Conservation (phyloP, 1,140 invertebrate species). For the Drosophila ogumai region DNA sequence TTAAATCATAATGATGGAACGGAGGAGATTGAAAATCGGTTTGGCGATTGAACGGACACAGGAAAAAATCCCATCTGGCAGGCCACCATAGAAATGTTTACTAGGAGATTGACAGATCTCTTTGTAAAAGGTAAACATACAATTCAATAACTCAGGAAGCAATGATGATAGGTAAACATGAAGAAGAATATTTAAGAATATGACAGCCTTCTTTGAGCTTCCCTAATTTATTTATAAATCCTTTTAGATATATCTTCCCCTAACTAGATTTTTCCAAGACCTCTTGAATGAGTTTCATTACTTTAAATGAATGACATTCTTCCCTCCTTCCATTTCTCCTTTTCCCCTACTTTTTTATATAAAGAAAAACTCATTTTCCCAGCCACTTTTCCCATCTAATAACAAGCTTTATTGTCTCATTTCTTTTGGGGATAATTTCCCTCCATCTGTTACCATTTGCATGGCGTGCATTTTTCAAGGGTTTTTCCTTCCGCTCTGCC, state of each 20-base stretch:
- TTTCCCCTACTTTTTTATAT: neutral
- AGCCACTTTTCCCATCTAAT: constrained; percentile 6
- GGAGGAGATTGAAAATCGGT: constrained; percentile 27
- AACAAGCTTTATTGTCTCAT: constrained; percentile 28
- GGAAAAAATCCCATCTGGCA: constrained; percentile 3
- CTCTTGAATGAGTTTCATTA: neutral
- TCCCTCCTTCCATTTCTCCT: neutral
- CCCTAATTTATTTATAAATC: neutral
- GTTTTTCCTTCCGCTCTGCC: constrained; percentile 28
- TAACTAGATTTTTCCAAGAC: neutral
- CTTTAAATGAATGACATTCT: neutral
- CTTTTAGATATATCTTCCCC: neutral
- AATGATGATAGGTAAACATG: neutral
- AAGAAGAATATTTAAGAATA: neutral
- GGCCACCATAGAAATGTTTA: neutral
- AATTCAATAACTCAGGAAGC: neutral
- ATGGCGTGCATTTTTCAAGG: constrained; percentile 27
- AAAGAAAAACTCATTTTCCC: constrained; percentile 7
- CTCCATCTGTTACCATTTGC: constrained; percentile 31
- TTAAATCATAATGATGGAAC: constrained; percentile 34
- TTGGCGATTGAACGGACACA: constrained; percentile 13
- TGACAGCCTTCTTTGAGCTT: neutral
- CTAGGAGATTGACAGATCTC: neutral
- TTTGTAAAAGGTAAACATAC: neutral
- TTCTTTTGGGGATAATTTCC: constrained; percentile 26